phyloP scores from a whole-genome alignment of 2,797 vertebrate species.

The Eleutherodactylus coqui region DNA sequence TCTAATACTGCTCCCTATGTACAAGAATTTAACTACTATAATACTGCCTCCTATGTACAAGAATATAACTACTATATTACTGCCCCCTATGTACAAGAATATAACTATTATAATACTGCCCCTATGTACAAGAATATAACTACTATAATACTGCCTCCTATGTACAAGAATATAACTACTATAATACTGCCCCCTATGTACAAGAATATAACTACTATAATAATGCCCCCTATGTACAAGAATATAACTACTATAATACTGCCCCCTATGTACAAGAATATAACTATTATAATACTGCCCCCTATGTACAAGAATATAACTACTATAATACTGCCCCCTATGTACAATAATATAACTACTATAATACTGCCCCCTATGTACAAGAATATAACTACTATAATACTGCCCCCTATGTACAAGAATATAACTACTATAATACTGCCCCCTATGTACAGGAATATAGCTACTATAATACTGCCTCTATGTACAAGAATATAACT shows the following conservation, averaged over 20 bases:
- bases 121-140: conserved; percentile 5
- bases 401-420: neutral
- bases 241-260: conserved; percentile 5
- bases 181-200: neutral
- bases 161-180: conserved; percentile 7
- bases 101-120: conserved; percentile 1
- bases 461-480: neutral
- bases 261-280: neutral
- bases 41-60: no score
- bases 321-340: neutral
- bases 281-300: neutral
- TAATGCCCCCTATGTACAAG: neutral
- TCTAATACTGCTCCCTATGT: no score
- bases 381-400: neutral
- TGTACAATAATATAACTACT: neutral
- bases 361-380: neutral
- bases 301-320: neutral
- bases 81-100: neutral
- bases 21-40: no score
- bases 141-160: conserved; percentile 2
- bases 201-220: neutral
- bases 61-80: no score
- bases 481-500: no score
- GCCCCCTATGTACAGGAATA: neutral
- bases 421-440: conserved; percentile 22